phyloP scores from a whole-genome alignment of 2,113 vertebrate species.

The Bambusicola thoracicus region DNA sequence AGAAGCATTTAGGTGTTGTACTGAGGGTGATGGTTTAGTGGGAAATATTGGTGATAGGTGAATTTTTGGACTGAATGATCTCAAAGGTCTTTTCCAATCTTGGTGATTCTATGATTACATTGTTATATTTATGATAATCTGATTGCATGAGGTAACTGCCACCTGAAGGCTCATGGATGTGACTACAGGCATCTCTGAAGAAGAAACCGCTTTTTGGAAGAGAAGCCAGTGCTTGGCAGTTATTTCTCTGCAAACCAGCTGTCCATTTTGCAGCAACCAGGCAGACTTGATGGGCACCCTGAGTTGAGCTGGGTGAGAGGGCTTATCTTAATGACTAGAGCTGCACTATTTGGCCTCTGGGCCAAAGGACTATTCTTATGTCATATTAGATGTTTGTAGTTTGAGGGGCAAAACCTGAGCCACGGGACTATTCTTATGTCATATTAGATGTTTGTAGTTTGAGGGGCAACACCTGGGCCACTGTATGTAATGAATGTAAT shows the following conservation, averaged over 20 bases:
- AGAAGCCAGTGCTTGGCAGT: background rate
- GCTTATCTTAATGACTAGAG: background rate
- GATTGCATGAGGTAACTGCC: background rate
- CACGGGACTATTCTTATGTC: rapidly evolving
- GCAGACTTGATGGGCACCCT: rapidly evolving
- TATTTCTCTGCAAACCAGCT: background rate
- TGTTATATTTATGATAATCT: background rate
- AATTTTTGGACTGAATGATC: too few species aligned
- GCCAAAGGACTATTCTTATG: background rate
- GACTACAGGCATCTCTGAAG: background rate
- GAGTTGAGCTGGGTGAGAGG: rapidly evolving
- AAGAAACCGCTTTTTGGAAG: background rate
- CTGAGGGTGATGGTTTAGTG: too few species aligned
- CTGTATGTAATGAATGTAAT: rapidly evolving
- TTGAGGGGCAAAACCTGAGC: background rate
- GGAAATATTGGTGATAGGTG: too few species aligned
- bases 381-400: background rate
- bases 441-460: background rate
- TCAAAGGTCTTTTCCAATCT: too few species aligned
- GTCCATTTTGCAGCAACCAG: background rate
- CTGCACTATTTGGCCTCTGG: rapidly evolving
- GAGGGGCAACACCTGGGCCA: background rate
- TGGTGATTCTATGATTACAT: too few species aligned
- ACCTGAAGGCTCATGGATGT: background rate
- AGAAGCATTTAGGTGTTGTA: too few species aligned